Conservation (phyloP, 2,888 invertebrate species). For the Rotaria magnacalcarata region DNA sequence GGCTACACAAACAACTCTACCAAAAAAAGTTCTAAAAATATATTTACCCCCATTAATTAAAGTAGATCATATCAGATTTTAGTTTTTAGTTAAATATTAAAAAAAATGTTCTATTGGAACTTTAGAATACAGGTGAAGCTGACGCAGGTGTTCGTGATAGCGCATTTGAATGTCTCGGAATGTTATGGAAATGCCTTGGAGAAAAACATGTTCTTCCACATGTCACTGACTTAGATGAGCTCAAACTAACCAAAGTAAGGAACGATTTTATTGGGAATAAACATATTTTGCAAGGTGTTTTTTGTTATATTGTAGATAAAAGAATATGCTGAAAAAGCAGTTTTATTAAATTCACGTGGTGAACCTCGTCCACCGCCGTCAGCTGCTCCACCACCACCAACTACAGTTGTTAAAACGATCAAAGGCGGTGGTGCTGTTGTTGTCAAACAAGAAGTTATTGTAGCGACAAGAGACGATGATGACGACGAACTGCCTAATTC, state of each 20-base stretch:
- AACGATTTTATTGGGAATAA: neutral
- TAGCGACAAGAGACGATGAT: neutral
- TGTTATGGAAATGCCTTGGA: conserved; percentile 83
- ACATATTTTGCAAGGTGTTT: neutral
- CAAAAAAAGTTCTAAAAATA: conserved; percentile 82
- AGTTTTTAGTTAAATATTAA: neutral
- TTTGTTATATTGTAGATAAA: conserved; percentile 67
- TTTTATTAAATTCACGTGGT: conserved; percentile 59
- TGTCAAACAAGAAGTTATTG: neutral
- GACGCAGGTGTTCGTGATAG: conserved; percentile 86
- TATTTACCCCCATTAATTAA: conserved; percentile 74
- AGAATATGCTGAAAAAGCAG: conserved; percentile 86
- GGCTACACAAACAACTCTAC: conserved; percentile 72
- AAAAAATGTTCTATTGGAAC: conserved; percentile 19
- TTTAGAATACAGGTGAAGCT: conserved; percentile 61
- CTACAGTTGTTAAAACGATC: neutral
- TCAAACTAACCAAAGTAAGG: conserved; percentile 78
- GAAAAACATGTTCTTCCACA: conserved; percentile 87
- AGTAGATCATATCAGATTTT: conserved; percentile 50
- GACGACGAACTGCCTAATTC: conserved; percentile 26
- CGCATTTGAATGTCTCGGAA: conserved; percentile 85
- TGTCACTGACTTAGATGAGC: conserved; percentile 77
- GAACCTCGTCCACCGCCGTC: conserved; percentile 43
- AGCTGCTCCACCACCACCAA: neutral
- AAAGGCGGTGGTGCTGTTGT: conserved; percentile 10